Evolutionary conservation across 2,113 vertebrate genomes (phyloP).

Genomic region (Dicentrarchus labrax): DNA sequence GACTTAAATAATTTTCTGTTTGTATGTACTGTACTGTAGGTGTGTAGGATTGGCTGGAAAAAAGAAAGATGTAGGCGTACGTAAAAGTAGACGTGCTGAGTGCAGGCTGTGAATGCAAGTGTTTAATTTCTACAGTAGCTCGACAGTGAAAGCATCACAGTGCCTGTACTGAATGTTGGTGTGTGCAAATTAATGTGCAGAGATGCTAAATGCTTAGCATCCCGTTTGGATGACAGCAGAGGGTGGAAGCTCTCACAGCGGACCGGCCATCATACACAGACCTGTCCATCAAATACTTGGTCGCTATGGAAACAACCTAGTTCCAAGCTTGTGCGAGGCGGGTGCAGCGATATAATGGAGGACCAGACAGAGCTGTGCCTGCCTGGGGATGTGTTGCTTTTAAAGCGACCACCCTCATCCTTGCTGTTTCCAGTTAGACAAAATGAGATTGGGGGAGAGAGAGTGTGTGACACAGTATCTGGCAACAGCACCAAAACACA

Average conservation of each 20-base stretch:
- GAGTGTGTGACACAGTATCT: conserved; percentile 18
- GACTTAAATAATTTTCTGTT: conserved; percentile 27
- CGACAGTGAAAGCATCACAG: conserved; percentile 27
- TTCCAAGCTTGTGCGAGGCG: conserved; percentile 77
- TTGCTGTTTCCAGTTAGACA: conserved; percentile 49
- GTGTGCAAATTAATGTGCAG: conserved; percentile 4
- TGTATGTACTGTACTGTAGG: conserved; percentile 32
- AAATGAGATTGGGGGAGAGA: conserved; percentile 30
- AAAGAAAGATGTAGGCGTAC: conserved; percentile 49
- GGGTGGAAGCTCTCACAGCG: conserved; percentile 56
- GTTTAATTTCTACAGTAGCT: conserved; percentile 20
- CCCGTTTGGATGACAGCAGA: conserved; percentile 43
- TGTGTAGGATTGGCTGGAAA: conserved; percentile 24
- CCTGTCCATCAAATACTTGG: conserved; percentile 83
- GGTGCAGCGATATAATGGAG: conserved; percentile 71
- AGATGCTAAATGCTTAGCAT: conserved; percentile 41
- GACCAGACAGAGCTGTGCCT: conserved; percentile 70
- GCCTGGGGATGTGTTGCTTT: conserved; percentile 64
- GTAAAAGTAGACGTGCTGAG: conserved; percentile 48
- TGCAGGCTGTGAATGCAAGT: conserved; percentile 32
- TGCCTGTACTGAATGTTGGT: not conserved
- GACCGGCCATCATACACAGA: conserved; percentile 72
- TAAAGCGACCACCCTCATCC: conserved; percentile 59
- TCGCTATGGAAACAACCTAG: conserved; percentile 88
- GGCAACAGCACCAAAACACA: conserved; percentile 29